Percentiles rank a stretch among this genome's conserved stretches.
These are phyloP conservation scores for Lasioglossum albipes DNA, from an alignment of 1,140 invertebrate genomes.

Conservation along the genomic window DNA sequence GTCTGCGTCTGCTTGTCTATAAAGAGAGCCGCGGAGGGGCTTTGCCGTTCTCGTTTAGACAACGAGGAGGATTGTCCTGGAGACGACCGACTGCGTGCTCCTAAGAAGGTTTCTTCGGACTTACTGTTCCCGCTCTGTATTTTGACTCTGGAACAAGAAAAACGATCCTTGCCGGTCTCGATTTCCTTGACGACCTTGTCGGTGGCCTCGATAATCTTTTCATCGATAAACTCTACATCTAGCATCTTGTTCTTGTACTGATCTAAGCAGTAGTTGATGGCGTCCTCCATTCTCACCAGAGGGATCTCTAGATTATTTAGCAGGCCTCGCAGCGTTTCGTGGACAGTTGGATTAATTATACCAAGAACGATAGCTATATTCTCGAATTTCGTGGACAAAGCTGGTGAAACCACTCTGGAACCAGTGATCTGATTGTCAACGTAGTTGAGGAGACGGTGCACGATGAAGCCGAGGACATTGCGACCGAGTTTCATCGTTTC, in stretches of 20 bases:
- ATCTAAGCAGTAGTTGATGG: slow-evolving; percentile 81
- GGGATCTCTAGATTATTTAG: slow-evolving; percentile 77
- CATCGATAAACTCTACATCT: slow-evolving; percentile 78
- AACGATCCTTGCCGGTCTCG: neutral
- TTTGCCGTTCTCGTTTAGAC: neutral
- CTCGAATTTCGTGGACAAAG: slow-evolving; percentile 75
- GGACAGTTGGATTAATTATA: slow-evolving; percentile 75
- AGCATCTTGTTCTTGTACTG: slow-evolving; percentile 80
- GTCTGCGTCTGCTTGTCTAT: slow-evolving; percentile 80
- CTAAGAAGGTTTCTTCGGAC: neutral
- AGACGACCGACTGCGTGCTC: no score
- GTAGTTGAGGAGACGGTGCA: slow-evolving; percentile 82
- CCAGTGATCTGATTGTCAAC: slow-evolving; percentile 68
- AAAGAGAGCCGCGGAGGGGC: no score
- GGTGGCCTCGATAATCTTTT: slow-evolving; percentile 48
- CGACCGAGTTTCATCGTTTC: slow-evolving; percentile 74
- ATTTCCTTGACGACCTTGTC: neutral
- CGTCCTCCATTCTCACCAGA: slow-evolving; percentile 80
- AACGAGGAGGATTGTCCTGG: neutral
- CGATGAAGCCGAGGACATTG: slow-evolving; percentile 80
- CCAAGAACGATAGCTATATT: slow-evolving; percentile 79
- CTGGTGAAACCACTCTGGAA: slow-evolving; percentile 54
- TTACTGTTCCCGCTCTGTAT: no score
- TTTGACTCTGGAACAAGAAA: neutral
- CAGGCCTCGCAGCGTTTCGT: slow-evolving; percentile 77